Evolutionary conservation across 2,888 invertebrate species (phyloP), one percentile per base, ranked within the genome.

Genomic region (Synergus gifuensis): DNA sequence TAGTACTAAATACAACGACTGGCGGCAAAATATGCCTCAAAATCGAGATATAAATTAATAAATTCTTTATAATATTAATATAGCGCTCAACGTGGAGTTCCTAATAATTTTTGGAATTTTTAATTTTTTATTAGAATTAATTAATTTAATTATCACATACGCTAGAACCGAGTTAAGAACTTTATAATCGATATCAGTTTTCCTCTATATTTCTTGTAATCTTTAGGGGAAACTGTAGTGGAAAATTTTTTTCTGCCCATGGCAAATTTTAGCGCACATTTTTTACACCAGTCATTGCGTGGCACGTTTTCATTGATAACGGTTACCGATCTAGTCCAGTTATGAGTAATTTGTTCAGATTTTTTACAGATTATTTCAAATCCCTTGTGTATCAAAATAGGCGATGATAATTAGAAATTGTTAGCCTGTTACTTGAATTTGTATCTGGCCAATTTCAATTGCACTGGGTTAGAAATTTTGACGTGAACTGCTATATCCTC

Each of bases 401-500:
- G 28, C 22, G 67, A n/a, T 64, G 11, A 63, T 28, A 44, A 18
- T 64, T 67, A 36, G 67, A 76, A 58, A 73, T 76, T 54, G 54
- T 18, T 54, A 76, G 93, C 93, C n/a, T 73, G 90, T 91, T 90
- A 91, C 91, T 89, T 87, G 82, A 95, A 95, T 93, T 98, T 98
- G 91, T 97, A 96, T 91, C 98, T 94, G 86, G 97, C 96, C 82
- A 98, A 94, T 93, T 97, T 98, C 90, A 99, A 94, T 84, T 94
- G 94, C 85, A 97, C 95, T 92, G 96, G 97, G 85, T 97, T 98
- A 87, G 95, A 95, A 83, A 96, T 95, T 85, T 97, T 96, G 93
- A 99, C 98, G 86, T 99, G 94, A 78, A 98, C 94, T 18, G 98
- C 96, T 69, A 97, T 98, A 84, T 98, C 96, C 88, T 98, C 96